Conservation (phyloP, 1,140 invertebrate species). For the Atta cephalotes region DNA sequence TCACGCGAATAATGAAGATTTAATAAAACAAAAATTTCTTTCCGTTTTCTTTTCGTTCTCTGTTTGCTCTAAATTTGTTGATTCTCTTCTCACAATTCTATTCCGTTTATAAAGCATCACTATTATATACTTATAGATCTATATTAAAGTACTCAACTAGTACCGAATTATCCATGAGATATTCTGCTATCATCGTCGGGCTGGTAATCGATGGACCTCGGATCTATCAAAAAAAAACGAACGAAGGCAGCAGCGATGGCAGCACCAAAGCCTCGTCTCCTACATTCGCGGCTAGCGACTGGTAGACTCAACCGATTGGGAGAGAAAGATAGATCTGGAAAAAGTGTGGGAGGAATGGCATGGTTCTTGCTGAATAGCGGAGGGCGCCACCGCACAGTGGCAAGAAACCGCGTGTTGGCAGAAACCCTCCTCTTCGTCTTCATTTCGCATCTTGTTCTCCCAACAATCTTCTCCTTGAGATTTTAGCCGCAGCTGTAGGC, state of each 20-base stretch:
- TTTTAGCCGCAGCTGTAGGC: not conserved
- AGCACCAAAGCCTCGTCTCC: slow-evolving; percentile 29
- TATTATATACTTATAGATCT: not conserved
- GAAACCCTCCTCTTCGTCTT: slow-evolving; percentile 66
- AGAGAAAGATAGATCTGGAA: slow-evolving; percentile 20
- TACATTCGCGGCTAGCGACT: slow-evolving; percentile 34
- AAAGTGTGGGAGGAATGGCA: slow-evolving; percentile 48
- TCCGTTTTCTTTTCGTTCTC: not conserved
- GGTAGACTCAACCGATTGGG: slow-evolving; percentile 45
- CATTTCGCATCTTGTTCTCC: slow-evolving; percentile 25
- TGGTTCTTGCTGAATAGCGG: slow-evolving; percentile 58
- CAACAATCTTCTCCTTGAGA: slow-evolving; percentile 1
- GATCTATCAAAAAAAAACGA: not conserved
- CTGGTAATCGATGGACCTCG: not conserved
- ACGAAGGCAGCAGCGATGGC: not conserved
- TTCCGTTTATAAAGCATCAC: not conserved
- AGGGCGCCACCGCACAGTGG: slow-evolving; percentile 82
- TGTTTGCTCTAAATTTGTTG: not conserved
- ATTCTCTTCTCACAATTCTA: not conserved
- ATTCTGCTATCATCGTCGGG: not conserved
- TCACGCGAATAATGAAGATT: not conserved
- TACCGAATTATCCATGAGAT: not conserved
- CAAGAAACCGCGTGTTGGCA: slow-evolving; percentile 29
- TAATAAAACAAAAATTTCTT: not conserved
- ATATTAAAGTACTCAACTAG: not conserved